Evolutionary conservation across 92 coral and sea anemone genomes (phyloP), one percentile per base, ranked within the genome.

Genomic region (Porites rus): DNA sequence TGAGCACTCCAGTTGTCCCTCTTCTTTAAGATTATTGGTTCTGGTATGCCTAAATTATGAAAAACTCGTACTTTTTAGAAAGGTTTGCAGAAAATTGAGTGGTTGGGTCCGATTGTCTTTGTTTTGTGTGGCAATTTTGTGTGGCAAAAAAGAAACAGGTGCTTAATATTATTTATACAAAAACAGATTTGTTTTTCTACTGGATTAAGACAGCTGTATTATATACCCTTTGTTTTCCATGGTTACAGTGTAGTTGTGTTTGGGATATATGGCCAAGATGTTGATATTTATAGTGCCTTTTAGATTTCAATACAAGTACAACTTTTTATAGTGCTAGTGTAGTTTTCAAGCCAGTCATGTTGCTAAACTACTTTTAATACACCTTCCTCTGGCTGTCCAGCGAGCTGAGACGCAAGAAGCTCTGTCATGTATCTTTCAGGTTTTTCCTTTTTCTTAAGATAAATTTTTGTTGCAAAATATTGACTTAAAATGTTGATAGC

Each of bases 191-290:
- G 50, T 53, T 61, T 31, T 43, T 62, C 7, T 64, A 78, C 82
- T 78, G 82, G 58, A 43, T 62, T 38, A 38, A 61, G 59, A 46
- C 64, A 71, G 82, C 43, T 18, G 31, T 46, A 62, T 14, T 78
- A 63, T 53, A 58, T 50, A 38, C 46, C 6, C 43, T 56, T 74
- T 52, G 31, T 16, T 78, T 78, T 38, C 70, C 59, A 46, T 59
- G 31, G n/a, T 14, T 7, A 20, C 38, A 38, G 46, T 38, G 46
- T 38, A 18, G 79, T 75, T 54, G 12, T 19, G 56, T 78, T 56
- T 25, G n/a, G 58, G 12, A n/a, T 63, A 58, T 63, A 64, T 14
- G 14, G 64, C 64, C 8, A 58, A 43, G 14, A 51, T 9, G 58
- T 25, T 1, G 9, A 56, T 28, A 13, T 72, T 70, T 72, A 14